A percentile compares a stretch with the other conserved stretches of the same genome.
phyloP scores from a whole-genome alignment of 2,888 invertebrate species.

The Heteropelma amictum region DNA sequence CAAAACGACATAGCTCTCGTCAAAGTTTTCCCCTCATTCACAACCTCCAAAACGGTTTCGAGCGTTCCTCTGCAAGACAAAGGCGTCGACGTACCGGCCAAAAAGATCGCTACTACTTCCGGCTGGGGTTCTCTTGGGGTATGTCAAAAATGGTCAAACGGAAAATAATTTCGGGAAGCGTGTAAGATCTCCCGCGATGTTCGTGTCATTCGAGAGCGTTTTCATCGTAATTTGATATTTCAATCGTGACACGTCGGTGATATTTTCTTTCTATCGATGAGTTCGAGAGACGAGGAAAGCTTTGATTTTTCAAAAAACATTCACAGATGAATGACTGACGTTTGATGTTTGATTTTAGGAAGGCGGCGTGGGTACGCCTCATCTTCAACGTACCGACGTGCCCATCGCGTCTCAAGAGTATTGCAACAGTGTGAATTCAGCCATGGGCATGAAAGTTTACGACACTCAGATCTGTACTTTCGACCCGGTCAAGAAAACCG shows the following conservation, averaged over 20 bases:
- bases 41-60: not conserved
- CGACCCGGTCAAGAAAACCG: slow-evolving; percentile 49
- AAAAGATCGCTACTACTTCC: not conserved
- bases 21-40: not conserved
- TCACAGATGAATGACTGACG: not conserved
- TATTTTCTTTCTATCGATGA: not conserved
- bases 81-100: not conserved
- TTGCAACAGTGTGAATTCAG: slow-evolving; percentile 73
- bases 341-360: slow-evolving; percentile 57
- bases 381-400: slow-evolving; percentile 80
- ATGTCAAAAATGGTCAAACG: not conserved
- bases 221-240: no score
- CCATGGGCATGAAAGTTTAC: slow-evolving; percentile 39
- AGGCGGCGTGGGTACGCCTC: slow-evolving; percentile 62
- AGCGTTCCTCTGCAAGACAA: not conserved
- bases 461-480: slow-evolving; percentile 54
- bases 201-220: not conserved
- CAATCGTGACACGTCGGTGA: no score
- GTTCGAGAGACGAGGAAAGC: not conserved
- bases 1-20: not conserved
- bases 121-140: not conserved
- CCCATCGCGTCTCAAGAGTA: slow-evolving; percentile 79
- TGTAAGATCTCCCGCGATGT: no score
- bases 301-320: not conserved
- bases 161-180: no score